These are phyloP conservation scores for Corythoichthys intestinalis DNA, from an alignment of 2,113 vertebrate genomes.

Conservation along the genomic window DNA sequence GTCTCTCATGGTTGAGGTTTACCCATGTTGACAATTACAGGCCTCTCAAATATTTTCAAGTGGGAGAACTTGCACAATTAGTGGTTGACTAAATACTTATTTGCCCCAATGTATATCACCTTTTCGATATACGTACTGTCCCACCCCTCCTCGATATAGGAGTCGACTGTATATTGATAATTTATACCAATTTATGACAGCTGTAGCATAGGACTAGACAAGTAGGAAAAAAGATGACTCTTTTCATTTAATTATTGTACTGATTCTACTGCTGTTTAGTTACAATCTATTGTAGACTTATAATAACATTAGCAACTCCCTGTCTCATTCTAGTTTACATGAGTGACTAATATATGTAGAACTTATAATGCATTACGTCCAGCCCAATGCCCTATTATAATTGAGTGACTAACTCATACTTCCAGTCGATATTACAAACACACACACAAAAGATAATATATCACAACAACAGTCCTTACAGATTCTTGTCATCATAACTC, in stretches of 20 bases:
- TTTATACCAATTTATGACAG: neutral
- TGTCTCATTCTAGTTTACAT: neutral
- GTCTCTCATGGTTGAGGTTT: no score
- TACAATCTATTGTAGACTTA: neutral
- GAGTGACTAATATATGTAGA: neutral
- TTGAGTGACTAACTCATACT: neutral
- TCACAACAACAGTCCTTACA: neutral
- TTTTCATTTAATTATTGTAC: neutral
- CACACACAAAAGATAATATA: neutral
- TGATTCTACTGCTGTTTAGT: neutral
- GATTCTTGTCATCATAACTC: slow-evolving; percentile 1
- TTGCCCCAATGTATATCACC: no score
- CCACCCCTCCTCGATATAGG: no score
- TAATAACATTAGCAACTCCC: neutral
- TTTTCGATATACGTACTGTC: no score
- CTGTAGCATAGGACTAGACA: neutral
- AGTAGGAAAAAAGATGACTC: neutral
- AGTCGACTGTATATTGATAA: no score
- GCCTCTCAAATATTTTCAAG: no score
- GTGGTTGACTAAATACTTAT: no score
- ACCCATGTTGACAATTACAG: no score
- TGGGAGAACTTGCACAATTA: no score
- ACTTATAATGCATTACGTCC: neutral
- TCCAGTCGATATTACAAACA: neutral
- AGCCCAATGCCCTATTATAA: neutral